Percentiles rank a stretch among this genome's conserved stretches.
Conservation (phyloP, 1,140 invertebrate species). For the Bombus waltoni region DNA sequence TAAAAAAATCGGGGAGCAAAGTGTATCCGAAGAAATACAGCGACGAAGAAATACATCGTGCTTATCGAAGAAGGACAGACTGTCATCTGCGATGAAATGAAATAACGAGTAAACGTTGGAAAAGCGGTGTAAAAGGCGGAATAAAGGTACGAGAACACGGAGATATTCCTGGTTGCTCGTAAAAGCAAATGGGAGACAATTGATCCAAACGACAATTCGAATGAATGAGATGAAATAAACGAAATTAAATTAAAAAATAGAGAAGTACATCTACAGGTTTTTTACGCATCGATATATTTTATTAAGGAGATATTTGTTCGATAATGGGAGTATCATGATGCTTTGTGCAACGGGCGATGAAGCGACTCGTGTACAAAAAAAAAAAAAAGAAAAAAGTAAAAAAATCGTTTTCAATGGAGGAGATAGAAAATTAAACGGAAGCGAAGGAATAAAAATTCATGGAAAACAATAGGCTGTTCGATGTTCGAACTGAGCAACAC, state of each 20-base stretch:
- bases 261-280: background rate
- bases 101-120: background rate
- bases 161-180: background rate
- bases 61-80: background rate
- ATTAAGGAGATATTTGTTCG: too few species aligned
- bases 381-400: background rate
- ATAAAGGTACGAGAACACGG: background rate
- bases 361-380: background rate
- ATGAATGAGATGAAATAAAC: background rate
- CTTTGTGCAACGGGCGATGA: background rate
- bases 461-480: background rate
- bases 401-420: background rate
- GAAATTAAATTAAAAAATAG: background rate
- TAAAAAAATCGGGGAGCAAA: constrained; percentile 19
- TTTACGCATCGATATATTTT: background rate
- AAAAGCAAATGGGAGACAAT: background rate
- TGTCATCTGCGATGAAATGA: background rate
- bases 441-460: background rate
- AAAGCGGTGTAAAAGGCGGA: background rate
- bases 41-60: background rate
- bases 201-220: background rate
- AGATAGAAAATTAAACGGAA: background rate
- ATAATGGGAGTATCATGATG: background rate
- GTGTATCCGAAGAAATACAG: background rate
- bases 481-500: background rate